These are phyloP conservation scores for Scaptomyza tumidula DNA, from an alignment of 2,888 invertebrate genomes.

Conservation along the genomic window DNA sequence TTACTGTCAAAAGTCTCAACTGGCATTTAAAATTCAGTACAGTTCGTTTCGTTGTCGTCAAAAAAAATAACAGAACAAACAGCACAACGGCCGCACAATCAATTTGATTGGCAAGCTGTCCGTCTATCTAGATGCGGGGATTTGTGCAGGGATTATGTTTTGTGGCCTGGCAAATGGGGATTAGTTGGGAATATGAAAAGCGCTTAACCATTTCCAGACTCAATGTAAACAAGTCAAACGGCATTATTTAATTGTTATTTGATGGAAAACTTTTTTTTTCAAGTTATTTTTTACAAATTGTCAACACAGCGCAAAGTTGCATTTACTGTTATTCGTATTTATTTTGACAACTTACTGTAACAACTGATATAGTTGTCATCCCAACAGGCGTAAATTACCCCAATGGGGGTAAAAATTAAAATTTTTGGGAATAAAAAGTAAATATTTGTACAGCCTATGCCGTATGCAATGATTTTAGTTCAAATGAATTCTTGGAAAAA, in stretches of 20 bases:
- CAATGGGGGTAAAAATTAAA: no score
- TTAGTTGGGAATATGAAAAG: slow-evolving; percentile 26
- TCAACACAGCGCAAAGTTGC: neutral
- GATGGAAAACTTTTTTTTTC: neutral
- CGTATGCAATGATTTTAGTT: no score
- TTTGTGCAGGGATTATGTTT: slow-evolving; percentile 60
- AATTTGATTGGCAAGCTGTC: slow-evolving; percentile 78
- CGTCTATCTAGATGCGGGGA: slow-evolving; percentile 59
- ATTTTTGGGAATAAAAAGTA: no score
- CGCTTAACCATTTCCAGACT: slow-evolving; percentile 12
- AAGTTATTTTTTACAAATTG: neutral
- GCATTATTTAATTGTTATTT: slow-evolving; percentile 26
- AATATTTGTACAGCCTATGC: no score
- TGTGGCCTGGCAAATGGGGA: slow-evolving; percentile 14
- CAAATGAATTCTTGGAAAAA: no score
- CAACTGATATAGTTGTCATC: no score
- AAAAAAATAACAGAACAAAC: slow-evolving; percentile 20
- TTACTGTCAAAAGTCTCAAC: slow-evolving; percentile 1
- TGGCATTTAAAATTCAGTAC: slow-evolving; percentile 28
- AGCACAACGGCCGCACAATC: slow-evolving; percentile 54
- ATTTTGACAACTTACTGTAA: neutral
- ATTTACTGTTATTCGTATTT: neutral
- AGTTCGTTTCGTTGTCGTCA: slow-evolving; percentile 3
- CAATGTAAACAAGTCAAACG: slow-evolving; percentile 8
- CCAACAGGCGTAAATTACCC: no score